A percentile compares a stretch with the other conserved stretches of the same genome.
These are phyloP conservation scores for Eidolon helvum DNA, from an alignment of 2,113 vertebrate genomes.

Conservation along the genomic window DNA sequence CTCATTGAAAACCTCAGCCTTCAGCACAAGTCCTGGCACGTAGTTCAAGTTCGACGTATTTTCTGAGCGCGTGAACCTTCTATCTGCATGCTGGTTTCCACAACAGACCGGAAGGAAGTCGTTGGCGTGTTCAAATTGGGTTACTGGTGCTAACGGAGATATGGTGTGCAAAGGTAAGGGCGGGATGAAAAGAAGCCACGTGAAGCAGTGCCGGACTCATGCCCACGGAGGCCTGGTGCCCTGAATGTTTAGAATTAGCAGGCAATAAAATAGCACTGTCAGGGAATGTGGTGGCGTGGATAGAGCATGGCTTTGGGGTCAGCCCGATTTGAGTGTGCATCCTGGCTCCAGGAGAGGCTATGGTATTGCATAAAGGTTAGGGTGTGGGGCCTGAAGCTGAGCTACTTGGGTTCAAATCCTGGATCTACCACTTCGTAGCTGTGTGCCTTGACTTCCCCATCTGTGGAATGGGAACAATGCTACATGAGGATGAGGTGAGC, in stretches of 20 bases:
- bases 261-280: not conserved
- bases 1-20: not conserved
- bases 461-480: not conserved
- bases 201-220: rapidly evolving
- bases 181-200: not conserved
- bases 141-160: not conserved
- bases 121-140: not conserved
- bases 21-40: not conserved
- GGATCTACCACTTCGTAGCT: not conserved
- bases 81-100: not conserved
- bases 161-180: not conserved
- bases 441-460: not conserved
- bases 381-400: not conserved
- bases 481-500: not conserved
- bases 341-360: not conserved
- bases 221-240: rapidly evolving
- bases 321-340: not conserved
- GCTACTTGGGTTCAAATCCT: not conserved
- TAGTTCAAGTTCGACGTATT: not conserved
- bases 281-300: rapidly evolving
- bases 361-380: rapidly evolving
- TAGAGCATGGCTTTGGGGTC: not conserved
- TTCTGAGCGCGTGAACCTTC: not conserved
- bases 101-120: not conserved
- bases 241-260: not conserved